Evolutionary conservation across 2,888 invertebrate species (phyloP), one percentile per base, ranked within the genome.

Genomic region (Nomada ferruginata): DNA sequence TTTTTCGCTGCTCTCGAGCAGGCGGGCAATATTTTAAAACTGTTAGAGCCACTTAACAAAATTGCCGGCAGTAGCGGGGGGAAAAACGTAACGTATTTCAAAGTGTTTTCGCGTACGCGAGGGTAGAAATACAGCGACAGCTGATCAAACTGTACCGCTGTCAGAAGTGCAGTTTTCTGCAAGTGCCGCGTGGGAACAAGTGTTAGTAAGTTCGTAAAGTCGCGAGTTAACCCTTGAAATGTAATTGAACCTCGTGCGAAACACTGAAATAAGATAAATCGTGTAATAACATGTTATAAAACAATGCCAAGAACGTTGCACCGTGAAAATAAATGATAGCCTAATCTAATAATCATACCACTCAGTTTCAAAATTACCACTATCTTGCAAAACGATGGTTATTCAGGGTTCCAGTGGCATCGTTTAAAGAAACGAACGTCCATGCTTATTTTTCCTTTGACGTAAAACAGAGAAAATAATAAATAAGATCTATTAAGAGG

Each of bases 1-100:
- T 26, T n/a, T 60, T 44, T 26, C 74, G 13, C 29, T 11, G 36
- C n/a, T 1, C 55, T 59, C 57, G 64, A 29, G 42, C 52, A 2
- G n/a, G 2, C 42, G 1, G 23, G 7, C n/a, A 23, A 64, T 50
- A 76, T 72, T 63, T 42, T 64, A 18, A 26, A 71, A 53, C 53
- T 15, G 26, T 61, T 53, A 29, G 23, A 18, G 20, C 53, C 55
- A 55, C 59, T 66, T 74, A 47, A n/a, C n/a, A 13, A 15, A 53
- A 47, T 66, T 66, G 20, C n/a, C 15, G 20, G 15, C 4, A 44
- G 3, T 0, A 26, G 15, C 10, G 10, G 26, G 15, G 15, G 13
- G 4, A 15, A 11, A 66, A 15, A 5, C 20, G 36, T n/a, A 7
- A 13, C 23, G 20, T 11, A 53, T 55, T 53, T 20, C 36, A 18